Evolutionary conservation across 1,140 invertebrate species (phyloP).

Genomic region (Phymastichus coffea): DNA sequence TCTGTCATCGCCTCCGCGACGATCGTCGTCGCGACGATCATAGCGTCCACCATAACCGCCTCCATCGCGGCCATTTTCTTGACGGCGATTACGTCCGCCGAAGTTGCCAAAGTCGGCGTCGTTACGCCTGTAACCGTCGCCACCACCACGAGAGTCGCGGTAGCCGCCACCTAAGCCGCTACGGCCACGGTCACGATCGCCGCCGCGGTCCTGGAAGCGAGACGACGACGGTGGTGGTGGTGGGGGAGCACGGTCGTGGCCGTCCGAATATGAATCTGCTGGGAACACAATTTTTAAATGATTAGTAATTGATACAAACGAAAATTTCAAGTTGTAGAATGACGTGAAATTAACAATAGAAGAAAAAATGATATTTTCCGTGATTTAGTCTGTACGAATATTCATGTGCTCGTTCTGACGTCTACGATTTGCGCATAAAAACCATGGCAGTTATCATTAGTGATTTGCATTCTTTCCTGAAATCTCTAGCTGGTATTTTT

Average conservation of each 20-base stretch:
- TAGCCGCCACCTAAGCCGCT: slow-evolving; percentile 55
- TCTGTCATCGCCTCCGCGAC: slow-evolving; percentile 51
- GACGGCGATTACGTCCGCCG: slow-evolving; percentile 50
- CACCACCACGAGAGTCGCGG: slow-evolving; percentile 55
- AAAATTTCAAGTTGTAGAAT: too few relatives aligned
- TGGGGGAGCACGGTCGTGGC: slow-evolving; percentile 1
- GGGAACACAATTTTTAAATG: too few relatives aligned
- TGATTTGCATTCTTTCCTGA: too few relatives aligned
- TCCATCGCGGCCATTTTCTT: slow-evolving; percentile 34
- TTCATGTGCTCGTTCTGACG: too few relatives aligned
- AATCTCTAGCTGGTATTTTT: too few relatives aligned
- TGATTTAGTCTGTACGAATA: too few relatives aligned
- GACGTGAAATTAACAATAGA: too few relatives aligned
- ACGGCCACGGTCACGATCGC: slow-evolving; percentile 50
- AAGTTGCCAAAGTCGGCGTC: slow-evolving; percentile 55
- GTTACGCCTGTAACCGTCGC: slow-evolving; percentile 57
- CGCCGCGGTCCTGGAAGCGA: slow-evolving; percentile 8
- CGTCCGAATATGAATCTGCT: slow-evolving; percentile 20
- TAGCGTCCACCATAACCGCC: slow-evolving; percentile 40
- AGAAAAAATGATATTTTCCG: too few relatives aligned
- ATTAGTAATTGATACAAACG: too few relatives aligned
- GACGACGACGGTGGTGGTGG: slow-evolving; percentile 32
- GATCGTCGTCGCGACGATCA: slow-evolving; percentile 45
- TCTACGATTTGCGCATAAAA: too few relatives aligned
- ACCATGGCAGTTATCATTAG: too few relatives aligned